Conservation (phyloP, 2,797 vertebrate genomes). For the Parambassis ranga region DNA sequence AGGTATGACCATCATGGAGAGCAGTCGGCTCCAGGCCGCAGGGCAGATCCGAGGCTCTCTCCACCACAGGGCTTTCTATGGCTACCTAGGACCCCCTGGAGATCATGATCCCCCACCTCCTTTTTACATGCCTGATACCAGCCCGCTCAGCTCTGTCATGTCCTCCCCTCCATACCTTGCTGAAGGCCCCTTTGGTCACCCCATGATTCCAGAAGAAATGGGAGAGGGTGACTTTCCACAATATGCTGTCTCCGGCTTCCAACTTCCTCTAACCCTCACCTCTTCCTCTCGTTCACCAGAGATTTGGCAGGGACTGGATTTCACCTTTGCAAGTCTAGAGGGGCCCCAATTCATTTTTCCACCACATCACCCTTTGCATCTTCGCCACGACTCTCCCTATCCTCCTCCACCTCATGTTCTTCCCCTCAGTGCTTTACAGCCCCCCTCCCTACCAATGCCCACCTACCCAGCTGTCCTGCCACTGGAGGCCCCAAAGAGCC, state of each 20-base stretch:
- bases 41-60: constrained; percentile 91
- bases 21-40: constrained; percentile 89
- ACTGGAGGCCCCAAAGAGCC: constrained; percentile 91
- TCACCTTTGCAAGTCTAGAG: constrained; percentile 91
- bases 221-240: constrained; percentile 86
- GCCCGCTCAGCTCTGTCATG: constrained; percentile 97
- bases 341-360: constrained; percentile 93
- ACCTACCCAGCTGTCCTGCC: constrained; percentile 93
- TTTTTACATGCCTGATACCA: constrained; percentile 98
- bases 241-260: constrained; percentile 91
- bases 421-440: constrained; percentile 87
- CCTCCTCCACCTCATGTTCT: constrained; percentile 86
- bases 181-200: constrained; percentile 93
- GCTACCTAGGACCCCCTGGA: constrained; percentile 91
- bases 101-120: constrained; percentile 87
- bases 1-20: constrained; percentile 89
- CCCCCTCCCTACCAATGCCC: constrained; percentile 83
- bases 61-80: constrained; percentile 91
- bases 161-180: constrained; percentile 92
- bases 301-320: constrained; percentile 93
- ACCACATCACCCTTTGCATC: constrained; percentile 87
- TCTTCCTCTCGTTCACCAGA: constrained; percentile 93
- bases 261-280: constrained; percentile 92
- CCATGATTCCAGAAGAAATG: constrained; percentile 94
- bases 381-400: constrained; percentile 86